Evolutionary conservation across 2,888 invertebrate genomes (phyloP).

Genomic region (Pollenia labialis): DNA sequence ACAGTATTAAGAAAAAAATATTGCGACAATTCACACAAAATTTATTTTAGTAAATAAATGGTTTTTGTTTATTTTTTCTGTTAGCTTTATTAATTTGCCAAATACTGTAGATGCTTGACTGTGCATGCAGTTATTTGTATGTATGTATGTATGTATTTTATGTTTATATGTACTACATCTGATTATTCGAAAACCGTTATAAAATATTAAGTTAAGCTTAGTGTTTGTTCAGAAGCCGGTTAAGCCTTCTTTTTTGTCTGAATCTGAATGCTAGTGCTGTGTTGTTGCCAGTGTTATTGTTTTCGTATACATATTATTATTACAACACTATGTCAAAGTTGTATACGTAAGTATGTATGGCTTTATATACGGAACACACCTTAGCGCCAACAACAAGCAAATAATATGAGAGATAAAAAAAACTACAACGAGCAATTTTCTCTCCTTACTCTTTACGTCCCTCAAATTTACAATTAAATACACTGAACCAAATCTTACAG

Average conservation of each 20-base stretch:
- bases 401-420: constrained; percentile 19
- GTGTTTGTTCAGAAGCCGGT: constrained; percentile 70
- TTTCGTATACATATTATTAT: constrained; percentile 33
- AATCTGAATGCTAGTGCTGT: constrained; percentile 20
- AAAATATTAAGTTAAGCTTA: constrained; percentile 56
- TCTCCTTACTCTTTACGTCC: constrained; percentile 26
- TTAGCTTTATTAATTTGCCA: neutral
- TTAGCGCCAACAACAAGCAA: constrained; percentile 66
- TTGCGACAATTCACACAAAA: neutral
- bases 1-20: neutral
- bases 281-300: constrained; percentile 31
- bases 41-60: neutral
- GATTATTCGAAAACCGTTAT: constrained; percentile 61
- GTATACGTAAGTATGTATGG: neutral
- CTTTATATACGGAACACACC: constrained; percentile 65
- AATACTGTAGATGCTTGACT: constrained; percentile 7
- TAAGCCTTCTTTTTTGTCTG: constrained; percentile 65
- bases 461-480: constrained; percentile 31
- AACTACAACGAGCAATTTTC: constrained; percentile 1
- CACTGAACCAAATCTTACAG: no score
- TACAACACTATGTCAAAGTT: constrained; percentile 27
- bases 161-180: constrained; percentile 42
- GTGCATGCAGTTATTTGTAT: constrained; percentile 11
- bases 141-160: neutral
- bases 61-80: neutral